phyloP scores from a whole-genome alignment of 2,113 vertebrate genomes.

The Tringa solitaria region DNA sequence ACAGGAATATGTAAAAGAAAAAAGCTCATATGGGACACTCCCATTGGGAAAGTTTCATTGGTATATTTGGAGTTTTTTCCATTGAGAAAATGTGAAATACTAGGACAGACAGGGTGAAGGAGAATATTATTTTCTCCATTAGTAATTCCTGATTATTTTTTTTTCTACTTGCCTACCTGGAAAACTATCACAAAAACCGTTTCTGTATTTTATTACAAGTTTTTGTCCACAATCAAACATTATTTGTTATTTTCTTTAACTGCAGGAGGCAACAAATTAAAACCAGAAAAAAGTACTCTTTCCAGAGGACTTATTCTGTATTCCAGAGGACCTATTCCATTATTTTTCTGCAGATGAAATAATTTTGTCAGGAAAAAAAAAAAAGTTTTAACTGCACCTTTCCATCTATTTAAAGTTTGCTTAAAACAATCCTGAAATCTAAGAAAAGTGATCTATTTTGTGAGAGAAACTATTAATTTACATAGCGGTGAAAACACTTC shows the following conservation, averaged over 20 bases:
- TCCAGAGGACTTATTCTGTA: not conserved
- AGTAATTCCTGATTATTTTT: not conserved
- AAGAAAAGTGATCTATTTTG: not conserved
- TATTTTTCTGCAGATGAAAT: not conserved
- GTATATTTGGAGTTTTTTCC: not conserved
- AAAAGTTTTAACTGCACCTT: rapidly evolving
- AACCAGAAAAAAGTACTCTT: not conserved
- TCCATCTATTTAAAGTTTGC: not conserved
- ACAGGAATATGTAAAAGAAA: not conserved
- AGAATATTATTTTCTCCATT: not conserved
- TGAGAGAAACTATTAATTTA: not conserved
- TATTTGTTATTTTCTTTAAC: not conserved
- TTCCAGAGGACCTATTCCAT: not conserved
- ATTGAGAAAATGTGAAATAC: not conserved
- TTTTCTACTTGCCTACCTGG: not conserved
- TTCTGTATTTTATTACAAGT: not conserved
- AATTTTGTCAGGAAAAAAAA: not conserved
- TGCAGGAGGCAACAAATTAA: not conserved
- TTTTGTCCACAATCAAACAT: not conserved
- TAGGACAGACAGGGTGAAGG: not conserved
- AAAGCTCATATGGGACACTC: not conserved
- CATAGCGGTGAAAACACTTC: not conserved
- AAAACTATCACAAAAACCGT: not conserved
- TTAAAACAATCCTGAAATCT: not conserved
- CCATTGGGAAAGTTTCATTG: not conserved